These are phyloP conservation scores for Phaethon lepturus DNA, from an alignment of 2,113 vertebrate genomes.

Conservation along the genomic window DNA sequence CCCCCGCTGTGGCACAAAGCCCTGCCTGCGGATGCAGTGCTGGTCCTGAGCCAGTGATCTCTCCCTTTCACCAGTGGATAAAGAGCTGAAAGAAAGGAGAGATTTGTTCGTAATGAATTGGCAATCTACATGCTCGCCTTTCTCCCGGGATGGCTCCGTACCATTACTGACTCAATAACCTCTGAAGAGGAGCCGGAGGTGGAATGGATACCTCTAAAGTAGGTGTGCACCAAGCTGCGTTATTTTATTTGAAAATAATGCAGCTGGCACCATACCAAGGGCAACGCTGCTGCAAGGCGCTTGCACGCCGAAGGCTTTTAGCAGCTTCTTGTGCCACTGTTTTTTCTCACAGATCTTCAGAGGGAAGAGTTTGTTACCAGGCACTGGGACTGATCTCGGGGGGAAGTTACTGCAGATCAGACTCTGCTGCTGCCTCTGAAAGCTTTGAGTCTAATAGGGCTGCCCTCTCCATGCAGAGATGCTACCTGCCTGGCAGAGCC, in stretches of 20 bases:
- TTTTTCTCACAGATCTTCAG: background rate
- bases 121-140: background rate
- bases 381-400: background rate
- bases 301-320: background rate
- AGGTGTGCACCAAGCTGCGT: background rate
- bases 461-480: background rate
- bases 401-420: background rate
- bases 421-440: background rate
- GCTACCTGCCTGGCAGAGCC: background rate
- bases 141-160: background rate
- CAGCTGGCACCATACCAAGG: background rate
- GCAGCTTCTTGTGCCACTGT: background rate
- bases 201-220: background rate
- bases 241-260: background rate
- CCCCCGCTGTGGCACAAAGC: background rate
- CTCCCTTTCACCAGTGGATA: background rate
- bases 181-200: background rate
- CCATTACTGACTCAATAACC: background rate
- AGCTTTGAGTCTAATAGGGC: background rate
- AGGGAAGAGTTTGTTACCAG: rapidly evolving
- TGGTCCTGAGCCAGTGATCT: background rate
- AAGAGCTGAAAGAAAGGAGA: conserved; percentile 12
- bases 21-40: background rate
- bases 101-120: background rate
- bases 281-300: background rate